phyloP scores from a whole-genome alignment of 2,888 invertebrate species.

The Cataglyphis altisquamis region DNA sequence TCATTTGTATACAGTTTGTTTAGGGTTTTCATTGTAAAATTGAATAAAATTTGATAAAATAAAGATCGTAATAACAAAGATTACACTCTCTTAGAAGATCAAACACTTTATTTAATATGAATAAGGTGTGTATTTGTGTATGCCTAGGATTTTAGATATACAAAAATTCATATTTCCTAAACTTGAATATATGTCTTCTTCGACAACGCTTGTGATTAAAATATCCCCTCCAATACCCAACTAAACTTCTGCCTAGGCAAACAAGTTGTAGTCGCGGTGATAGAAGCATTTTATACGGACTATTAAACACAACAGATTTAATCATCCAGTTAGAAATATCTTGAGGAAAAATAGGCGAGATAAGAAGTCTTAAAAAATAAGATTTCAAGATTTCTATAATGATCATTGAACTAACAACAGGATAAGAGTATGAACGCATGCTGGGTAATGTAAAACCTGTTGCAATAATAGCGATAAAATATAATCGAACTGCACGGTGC shows the following conservation, averaged over 20 bases:
- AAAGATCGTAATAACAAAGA: slow-evolving; percentile 72
- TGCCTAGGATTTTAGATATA: slow-evolving; percentile 72
- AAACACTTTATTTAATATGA: slow-evolving; percentile 75
- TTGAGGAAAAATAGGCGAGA: slow-evolving; percentile 59
- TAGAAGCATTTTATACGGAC: slow-evolving; percentile 62
- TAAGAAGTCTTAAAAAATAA: slow-evolving; percentile 62
- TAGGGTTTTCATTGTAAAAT: slow-evolving; percentile 66
- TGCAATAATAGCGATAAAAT: slow-evolving; percentile 52
- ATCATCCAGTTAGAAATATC: slow-evolving; percentile 66
- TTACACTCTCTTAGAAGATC: slow-evolving; percentile 73
- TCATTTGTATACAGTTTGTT: slow-evolving; percentile 58
- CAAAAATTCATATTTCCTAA: slow-evolving; percentile 76
- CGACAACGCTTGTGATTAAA: slow-evolving; percentile 93
- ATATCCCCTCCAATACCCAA: slow-evolving; percentile 94
- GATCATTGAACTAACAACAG: slow-evolving; percentile 34
- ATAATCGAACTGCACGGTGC: slow-evolving; percentile 49
- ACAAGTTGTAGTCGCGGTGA: slow-evolving; percentile 89
- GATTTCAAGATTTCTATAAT: slow-evolving; percentile 58
- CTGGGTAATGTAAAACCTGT: slow-evolving; percentile 52
- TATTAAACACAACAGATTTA: slow-evolving; percentile 58
- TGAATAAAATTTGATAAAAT: slow-evolving; percentile 56
- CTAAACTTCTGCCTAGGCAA: slow-evolving; percentile 91
- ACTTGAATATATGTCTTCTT: slow-evolving; percentile 86
- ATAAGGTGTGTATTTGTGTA: slow-evolving; percentile 54
- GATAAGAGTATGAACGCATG: slow-evolving; percentile 59